Evolutionary conservation across 1,140 invertebrate genomes (phyloP).

Genomic region (Drosophila ironensis): DNA sequence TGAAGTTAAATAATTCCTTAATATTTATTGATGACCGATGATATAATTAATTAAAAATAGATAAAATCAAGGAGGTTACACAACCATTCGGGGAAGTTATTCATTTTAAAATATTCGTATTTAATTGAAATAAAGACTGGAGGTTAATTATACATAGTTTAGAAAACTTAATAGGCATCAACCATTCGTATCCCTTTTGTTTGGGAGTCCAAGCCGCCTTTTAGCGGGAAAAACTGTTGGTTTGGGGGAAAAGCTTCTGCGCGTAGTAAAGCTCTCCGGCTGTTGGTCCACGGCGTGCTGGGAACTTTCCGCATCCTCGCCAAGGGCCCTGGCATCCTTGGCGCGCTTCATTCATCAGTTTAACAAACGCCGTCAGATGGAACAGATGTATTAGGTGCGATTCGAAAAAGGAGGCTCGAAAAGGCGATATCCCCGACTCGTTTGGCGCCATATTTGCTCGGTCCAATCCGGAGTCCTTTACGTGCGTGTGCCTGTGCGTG

Average conservation of each 20-base stretch:
- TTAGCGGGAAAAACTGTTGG: neutral
- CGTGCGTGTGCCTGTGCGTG: slow-evolving; percentile 19
- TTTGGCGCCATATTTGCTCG: slow-evolving; percentile 72
- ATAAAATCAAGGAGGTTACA: no score
- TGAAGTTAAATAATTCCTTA: no score
- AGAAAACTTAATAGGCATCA: neutral
- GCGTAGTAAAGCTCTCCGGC: slow-evolving; percentile 49
- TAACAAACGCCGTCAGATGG: slow-evolving; percentile 61
- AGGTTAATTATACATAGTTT: no score
- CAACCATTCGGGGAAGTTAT: no score
- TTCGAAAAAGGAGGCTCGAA: slow-evolving; percentile 3
- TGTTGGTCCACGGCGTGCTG: slow-evolving; percentile 45
- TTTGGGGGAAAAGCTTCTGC: slow-evolving; percentile 28
- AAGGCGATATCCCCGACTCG: slow-evolving; percentile 40
- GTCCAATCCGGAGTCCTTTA: slow-evolving; percentile 42
- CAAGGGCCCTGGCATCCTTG: slow-evolving; percentile 52
- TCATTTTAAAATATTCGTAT: no score
- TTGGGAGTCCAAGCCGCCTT: neutral
- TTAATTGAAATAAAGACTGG: no score
- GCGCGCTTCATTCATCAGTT: slow-evolving; percentile 72
- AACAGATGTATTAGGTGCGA: slow-evolving; percentile 44
- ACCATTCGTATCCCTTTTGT: neutral
- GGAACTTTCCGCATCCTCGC: slow-evolving; percentile 59
- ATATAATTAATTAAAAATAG: no score
- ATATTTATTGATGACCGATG: no score